These are phyloP conservation scores for Zenarchopterus dispar DNA, from an alignment of 2,797 vertebrate species.

Conservation along the genomic window DNA sequence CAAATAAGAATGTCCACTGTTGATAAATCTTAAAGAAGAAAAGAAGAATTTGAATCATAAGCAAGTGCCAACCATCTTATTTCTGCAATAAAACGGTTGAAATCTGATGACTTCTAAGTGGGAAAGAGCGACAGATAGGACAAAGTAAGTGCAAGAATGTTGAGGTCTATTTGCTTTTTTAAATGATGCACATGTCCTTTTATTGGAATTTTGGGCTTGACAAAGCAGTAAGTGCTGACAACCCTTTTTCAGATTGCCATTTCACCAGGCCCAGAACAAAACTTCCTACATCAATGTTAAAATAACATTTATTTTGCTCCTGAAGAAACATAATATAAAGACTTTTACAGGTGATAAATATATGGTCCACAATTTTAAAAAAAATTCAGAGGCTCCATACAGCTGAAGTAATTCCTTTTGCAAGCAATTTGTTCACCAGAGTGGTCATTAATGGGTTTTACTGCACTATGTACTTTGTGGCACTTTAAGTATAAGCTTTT, in stretches of 20 bases:
- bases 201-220: not conserved
- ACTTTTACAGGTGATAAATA: slow-evolving; percentile 9
- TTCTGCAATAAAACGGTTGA: too few relatives aligned
- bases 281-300: slow-evolving; percentile 21
- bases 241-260: slow-evolving; percentile 30
- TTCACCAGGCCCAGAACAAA: slow-evolving; percentile 15
- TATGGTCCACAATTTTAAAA: not conserved
- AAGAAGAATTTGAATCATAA: too few relatives aligned
- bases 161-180: too few relatives aligned
- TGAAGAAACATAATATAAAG: slow-evolving; percentile 9
- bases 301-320: slow-evolving; percentile 22
- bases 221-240: not conserved
- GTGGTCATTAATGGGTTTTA: slow-evolving; percentile 21
- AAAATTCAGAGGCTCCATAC: not conserved
- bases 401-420: slow-evolving; percentile 10
- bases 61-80: too few relatives aligned
- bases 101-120: too few relatives aligned
- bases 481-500: slow-evolving; percentile 40
- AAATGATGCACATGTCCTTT: not conserved
- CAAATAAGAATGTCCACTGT: too few relatives aligned
- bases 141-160: too few relatives aligned
- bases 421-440: not conserved
- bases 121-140: too few relatives aligned
- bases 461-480: slow-evolving; percentile 19
- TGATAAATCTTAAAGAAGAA: too few relatives aligned